Evolutionary conservation across 2,888 invertebrate species (phyloP).

Genomic region (Tenodera sinensis): DNA sequence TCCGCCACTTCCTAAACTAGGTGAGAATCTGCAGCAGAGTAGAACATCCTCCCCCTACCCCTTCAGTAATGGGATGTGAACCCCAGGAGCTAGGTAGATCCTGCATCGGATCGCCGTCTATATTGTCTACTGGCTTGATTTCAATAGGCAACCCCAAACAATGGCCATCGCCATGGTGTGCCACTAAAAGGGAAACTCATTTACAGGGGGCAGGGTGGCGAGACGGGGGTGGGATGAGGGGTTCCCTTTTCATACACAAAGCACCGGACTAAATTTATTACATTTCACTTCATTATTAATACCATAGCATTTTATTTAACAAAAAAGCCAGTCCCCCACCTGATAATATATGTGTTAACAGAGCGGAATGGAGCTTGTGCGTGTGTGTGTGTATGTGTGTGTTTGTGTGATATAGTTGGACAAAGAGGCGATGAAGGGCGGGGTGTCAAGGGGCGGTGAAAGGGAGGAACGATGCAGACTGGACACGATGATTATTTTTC

Average conservation of each 20-base stretch:
- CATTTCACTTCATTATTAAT: conserved; percentile 19
- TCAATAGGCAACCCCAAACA: conserved; percentile 8
- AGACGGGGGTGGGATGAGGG: background rate
- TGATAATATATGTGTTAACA: conserved; percentile 20
- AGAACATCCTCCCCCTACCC: background rate
- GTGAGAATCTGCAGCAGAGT: background rate
- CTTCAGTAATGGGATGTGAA: background rate
- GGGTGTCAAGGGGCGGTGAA: background rate
- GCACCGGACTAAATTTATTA: conserved; percentile 12
- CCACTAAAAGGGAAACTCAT: conserved; percentile 17
- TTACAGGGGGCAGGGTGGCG: background rate
- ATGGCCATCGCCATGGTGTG: background rate
- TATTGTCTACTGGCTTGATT: conserved; percentile 16
- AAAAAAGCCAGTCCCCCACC: background rate
- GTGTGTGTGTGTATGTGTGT: background rate
- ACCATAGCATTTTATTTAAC: conserved; percentile 17
- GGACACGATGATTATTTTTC: background rate
- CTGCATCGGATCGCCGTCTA: background rate
- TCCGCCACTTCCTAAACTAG: background rate
- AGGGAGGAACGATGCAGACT: background rate
- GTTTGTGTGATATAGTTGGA: conserved; percentile 7
- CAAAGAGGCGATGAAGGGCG: background rate
- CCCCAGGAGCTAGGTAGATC: background rate
- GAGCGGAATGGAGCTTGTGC: background rate
- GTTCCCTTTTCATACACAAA: background rate